Evolutionary conservation across 2,888 invertebrate genomes (phyloP).

Genomic region (Dolichopus griseipennis): DNA sequence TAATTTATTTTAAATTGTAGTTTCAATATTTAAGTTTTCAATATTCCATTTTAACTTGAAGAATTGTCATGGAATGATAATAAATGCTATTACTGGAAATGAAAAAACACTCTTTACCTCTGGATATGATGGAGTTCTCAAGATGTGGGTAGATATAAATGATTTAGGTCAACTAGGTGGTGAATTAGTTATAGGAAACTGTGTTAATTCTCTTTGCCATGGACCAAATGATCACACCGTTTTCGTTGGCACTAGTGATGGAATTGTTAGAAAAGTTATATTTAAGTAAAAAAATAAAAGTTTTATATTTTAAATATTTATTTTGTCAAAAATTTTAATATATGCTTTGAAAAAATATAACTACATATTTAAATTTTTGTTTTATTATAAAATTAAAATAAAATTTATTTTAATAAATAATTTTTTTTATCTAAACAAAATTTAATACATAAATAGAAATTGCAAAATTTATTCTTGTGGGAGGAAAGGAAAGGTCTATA

Average conservation of each 20-base stretch:
- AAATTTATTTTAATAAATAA: no score
- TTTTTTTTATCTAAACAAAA: no score
- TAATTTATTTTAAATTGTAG: background rate
- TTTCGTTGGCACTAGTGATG: constrained; percentile 36
- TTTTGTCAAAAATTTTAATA: no score
- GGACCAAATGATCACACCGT: constrained; percentile 27
- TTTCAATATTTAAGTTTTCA: background rate
- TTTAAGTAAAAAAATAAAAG: background rate
- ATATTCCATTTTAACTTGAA: constrained; percentile 19
- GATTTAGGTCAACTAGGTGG: constrained; percentile 30
- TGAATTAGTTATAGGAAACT: constrained; percentile 34
- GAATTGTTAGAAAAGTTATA: constrained; percentile 27
- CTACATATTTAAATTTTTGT: no score
- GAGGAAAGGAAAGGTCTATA: no score
- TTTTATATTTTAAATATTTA: no score
- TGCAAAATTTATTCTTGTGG: no score
- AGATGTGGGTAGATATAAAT: constrained; percentile 35
- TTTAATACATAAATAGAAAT: no score
- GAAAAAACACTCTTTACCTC: constrained; percentile 35
- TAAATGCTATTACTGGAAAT: constrained; percentile 37
- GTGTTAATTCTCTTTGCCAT: constrained; percentile 36
- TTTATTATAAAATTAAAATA: no score
- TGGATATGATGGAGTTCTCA: constrained; percentile 41
- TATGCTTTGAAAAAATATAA: no score
- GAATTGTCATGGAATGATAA: constrained; percentile 41